A percentile compares a stretch with the other conserved stretches of the same genome.
Evolutionary conservation across 2,113 vertebrate species (phyloP).

Genomic region (Vicugna pacos): DNA sequence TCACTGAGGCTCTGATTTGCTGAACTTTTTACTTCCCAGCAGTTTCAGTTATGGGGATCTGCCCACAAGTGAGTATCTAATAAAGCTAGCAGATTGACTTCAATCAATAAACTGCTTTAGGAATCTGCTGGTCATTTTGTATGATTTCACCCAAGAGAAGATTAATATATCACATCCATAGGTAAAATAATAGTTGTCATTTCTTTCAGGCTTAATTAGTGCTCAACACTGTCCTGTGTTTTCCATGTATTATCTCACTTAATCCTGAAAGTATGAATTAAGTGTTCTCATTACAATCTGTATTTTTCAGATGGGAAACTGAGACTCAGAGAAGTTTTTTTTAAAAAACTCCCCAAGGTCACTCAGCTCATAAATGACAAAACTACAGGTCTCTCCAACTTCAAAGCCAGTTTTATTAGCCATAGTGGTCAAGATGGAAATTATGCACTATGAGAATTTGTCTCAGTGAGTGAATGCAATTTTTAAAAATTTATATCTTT

Average conservation of each 20-base stretch:
- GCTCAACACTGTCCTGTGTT: neutral
- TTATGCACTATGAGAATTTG: neutral
- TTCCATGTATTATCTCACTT: neutral
- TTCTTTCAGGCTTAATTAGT: conserved; percentile 31
- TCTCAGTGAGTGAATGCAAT: neutral
- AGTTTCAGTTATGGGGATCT: conserved; percentile 10
- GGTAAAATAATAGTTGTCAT: neutral
- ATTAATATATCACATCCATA: conserved; percentile 20
- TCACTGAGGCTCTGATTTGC: neutral
- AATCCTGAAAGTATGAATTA: neutral
- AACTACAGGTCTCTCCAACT: neutral
- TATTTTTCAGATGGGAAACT: conserved; percentile 41
- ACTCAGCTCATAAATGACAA: neutral
- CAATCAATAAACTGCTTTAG: conserved; percentile 26
- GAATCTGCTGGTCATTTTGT: conserved; percentile 7
- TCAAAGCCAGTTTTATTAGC: conserved; percentile 21
- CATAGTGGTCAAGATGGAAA: neutral
- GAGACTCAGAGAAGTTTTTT: neutral
- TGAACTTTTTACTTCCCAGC: neutral
- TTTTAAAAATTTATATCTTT: neutral
- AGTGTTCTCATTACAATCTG: neutral
- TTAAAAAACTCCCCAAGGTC: neutral
- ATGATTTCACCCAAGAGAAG: conserved; percentile 23
- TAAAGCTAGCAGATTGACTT: neutral
- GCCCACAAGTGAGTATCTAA: conserved; percentile 1